Evolutionary conservation across 2,113 vertebrate genomes (phyloP).

Genomic region (Charina bottae): DNA sequence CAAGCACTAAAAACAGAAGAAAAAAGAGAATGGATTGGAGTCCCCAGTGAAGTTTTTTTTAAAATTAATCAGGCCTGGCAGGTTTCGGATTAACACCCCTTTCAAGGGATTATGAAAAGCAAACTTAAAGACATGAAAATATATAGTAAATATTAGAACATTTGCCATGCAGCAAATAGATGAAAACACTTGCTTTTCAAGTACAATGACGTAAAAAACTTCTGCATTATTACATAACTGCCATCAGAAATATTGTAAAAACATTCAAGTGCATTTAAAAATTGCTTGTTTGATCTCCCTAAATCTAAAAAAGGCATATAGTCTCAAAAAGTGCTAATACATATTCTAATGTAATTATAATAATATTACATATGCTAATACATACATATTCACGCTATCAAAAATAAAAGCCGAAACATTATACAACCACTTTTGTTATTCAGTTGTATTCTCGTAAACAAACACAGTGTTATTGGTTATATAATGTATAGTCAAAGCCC

Average conservation of each 20-base stretch:
- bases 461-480: background rate
- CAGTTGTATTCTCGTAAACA: background rate
- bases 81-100: background rate
- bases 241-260: background rate
- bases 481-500: background rate
- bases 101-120: background rate
- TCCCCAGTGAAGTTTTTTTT: background rate
- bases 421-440: background rate
- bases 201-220: background rate
- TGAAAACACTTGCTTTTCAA: background rate
- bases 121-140: background rate
- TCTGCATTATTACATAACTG: slow-evolving; percentile 1
- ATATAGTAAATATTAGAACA: background rate
- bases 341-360: too few species aligned
- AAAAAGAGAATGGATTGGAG: background rate
- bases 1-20: background rate
- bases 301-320: background rate
- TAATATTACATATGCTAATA: too few species aligned
- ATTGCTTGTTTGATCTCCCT: background rate
- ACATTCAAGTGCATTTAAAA: background rate
- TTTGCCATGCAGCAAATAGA: background rate
- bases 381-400: background rate
- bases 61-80: background rate
- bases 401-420: background rate
- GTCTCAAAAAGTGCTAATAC: background rate